phyloP scores from a whole-genome alignment of 2,797 vertebrate species.

The Antrozous pallidus region DNA sequence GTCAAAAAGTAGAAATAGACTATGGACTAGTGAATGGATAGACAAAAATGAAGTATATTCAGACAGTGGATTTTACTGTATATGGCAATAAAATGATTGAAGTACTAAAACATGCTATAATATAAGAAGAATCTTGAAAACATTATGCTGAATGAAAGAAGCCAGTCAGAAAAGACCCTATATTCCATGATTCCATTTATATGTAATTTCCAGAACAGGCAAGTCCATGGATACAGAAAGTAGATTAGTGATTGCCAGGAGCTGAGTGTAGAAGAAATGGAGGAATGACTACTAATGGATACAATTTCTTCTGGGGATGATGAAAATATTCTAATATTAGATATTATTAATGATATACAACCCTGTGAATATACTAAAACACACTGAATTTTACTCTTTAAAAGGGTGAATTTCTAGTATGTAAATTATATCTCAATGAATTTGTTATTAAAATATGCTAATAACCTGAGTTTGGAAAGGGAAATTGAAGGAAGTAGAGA shows the following conservation, averaged over 20 bases:
- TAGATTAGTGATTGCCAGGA: background rate
- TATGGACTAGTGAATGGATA: background rate
- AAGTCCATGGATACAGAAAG: background rate
- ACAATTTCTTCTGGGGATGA: background rate
- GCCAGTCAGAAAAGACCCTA: background rate
- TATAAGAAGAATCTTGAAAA: background rate
- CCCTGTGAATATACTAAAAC: background rate
- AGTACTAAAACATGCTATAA: background rate
- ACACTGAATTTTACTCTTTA: background rate
- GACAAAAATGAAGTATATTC: background rate
- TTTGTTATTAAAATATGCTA: background rate
- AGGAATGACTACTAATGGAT: background rate
- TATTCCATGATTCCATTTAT: background rate
- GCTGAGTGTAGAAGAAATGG: no score
- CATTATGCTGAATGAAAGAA: background rate
- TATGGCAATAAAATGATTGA: background rate
- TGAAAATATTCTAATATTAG: background rate
- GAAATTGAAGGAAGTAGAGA: background rate
- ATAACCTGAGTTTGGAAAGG: background rate
- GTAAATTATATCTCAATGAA: conserved; percentile 14
- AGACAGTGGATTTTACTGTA: background rate
- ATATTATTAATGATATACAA: background rate
- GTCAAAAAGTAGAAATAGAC: background rate
- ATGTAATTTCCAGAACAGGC: background rate
- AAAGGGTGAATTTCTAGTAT: background rate